These are phyloP conservation scores for Microcebus murinus DNA, from an alignment of 2,113 vertebrate species.

Conservation along the genomic window DNA sequence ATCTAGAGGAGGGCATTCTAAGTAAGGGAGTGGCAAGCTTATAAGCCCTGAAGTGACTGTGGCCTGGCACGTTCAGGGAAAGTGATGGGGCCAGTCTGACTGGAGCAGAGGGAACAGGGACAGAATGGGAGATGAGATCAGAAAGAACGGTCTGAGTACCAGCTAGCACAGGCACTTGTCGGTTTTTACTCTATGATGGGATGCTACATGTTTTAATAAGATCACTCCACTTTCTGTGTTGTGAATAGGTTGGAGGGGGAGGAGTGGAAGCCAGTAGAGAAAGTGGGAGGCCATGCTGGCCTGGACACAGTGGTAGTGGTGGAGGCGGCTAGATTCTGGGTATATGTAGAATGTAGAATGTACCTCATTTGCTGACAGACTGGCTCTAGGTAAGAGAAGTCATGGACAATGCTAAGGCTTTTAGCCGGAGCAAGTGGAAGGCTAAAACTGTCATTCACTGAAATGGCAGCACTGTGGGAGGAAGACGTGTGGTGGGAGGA, in stretches of 20 bases:
- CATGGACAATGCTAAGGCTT: not conserved
- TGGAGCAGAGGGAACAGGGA: not conserved
- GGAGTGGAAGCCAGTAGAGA: not conserved
- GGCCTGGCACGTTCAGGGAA: not conserved
- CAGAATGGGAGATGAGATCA: not conserved
- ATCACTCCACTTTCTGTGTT: not conserved
- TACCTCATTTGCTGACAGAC: not conserved
- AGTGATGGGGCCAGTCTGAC: not conserved
- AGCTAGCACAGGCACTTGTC: not conserved
- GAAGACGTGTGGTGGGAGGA: not conserved
- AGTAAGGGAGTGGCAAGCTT: not conserved
- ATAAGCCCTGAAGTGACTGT: not conserved
- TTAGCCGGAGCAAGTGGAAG: not conserved
- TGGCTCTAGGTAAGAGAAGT: not conserved
- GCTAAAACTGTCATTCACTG: not conserved
- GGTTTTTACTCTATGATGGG: not conserved
- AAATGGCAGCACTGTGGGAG: not conserved
- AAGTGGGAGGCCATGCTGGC: not conserved
- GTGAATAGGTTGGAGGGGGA: not conserved
- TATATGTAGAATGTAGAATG: not conserved
- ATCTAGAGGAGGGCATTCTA: not conserved
- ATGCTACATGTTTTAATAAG: not conserved
- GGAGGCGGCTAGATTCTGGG: not conserved
- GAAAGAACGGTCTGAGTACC: not conserved
- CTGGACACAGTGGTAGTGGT: not conserved